Evolutionary conservation across 2,888 invertebrate species (phyloP).

Genomic region (Tenthredo livida): DNA sequence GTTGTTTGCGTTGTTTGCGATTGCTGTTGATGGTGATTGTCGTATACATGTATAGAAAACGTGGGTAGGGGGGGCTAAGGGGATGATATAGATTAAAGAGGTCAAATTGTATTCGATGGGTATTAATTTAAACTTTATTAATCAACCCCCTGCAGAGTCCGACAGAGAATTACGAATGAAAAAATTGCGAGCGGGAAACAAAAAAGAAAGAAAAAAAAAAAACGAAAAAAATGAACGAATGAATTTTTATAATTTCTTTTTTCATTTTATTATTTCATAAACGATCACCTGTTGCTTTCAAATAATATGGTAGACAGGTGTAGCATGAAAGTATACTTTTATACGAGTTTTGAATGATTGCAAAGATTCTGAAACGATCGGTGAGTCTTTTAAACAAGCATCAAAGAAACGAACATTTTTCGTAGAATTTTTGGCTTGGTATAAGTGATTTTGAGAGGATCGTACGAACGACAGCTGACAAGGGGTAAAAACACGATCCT

Average conservation of each 20-base stretch:
- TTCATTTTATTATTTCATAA: background rate
- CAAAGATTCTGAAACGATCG: background rate
- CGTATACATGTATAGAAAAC: background rate
- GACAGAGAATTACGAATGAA: background rate
- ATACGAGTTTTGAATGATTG: background rate
- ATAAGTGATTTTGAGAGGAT: conserved; percentile 42
- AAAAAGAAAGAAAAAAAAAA: background rate
- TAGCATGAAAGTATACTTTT: background rate
- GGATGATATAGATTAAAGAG: conserved; percentile 5
- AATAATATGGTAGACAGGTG: background rate
- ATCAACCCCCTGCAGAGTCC: conserved; percentile 59
- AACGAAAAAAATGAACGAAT: background rate
- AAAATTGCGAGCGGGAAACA: background rate
- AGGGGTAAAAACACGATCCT: conserved; percentile 43
- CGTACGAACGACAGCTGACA: conserved; percentile 40
- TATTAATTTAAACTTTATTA: conserved; percentile 65
- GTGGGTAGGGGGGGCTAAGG: background rate
- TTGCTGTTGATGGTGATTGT: conserved; percentile 48
- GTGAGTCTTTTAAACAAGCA: background rate
- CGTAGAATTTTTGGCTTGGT: background rate
- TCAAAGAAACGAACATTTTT: background rate
- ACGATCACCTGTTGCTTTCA: conserved; percentile 36
- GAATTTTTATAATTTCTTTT: background rate
- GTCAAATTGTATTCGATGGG: conserved; percentile 64
- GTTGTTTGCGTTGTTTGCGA: conserved; percentile 49